Base-by-base conservation (phyloP, 23 tunicate species). In the Botrylloides violaceus region DNA sequence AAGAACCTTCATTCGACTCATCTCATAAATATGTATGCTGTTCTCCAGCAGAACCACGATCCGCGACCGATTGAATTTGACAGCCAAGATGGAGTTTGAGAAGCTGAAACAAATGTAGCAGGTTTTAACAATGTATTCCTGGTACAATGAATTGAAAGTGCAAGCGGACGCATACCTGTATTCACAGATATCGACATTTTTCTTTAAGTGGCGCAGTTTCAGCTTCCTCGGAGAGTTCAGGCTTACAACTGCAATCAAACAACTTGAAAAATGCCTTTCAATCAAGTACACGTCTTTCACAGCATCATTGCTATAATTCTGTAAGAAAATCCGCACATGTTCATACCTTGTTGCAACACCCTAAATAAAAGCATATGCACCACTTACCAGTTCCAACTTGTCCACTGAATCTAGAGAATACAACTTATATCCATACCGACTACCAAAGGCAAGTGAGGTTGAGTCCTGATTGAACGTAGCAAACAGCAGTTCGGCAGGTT, bases 21-120 rank as follows among this genome's bases (percentile, higher is more conserved):
- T 78, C 80, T 77, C 82, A 30, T 81, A 88, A 32, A 88, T 71
- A 65, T 82, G 77, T 43, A 88, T 49, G 70, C 80, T 77, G 25
- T 82, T 80, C 55, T 88, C 96, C 56, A 88, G 36, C 43, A 78
- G 61, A 38, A 88, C 88, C n/a, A 88, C 84, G 7, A 88, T 24
- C 26, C 84, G 71, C 1, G 64, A 50, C 26, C 96, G 72, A 71
- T 88, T 88, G 24, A 88, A 61, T 49, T 82, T 88, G 58, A 88
- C 96, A n/a, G 84, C 88, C 1, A 82, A 73, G 49, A 84, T 78
- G 18, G 83, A 77, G 78, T 84, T 78, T 72, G 91, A 71, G 48
- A 77, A 84, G 48, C 91, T 84, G 29, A 49, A 37, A 43, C 15
- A 15, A 43, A 43, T 43, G 9, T 43, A 43, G n/a, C n/a, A n/a